Evolutionary conservation across 2,113 vertebrate genomes (phyloP).

Genomic region (Lota lota): DNA sequence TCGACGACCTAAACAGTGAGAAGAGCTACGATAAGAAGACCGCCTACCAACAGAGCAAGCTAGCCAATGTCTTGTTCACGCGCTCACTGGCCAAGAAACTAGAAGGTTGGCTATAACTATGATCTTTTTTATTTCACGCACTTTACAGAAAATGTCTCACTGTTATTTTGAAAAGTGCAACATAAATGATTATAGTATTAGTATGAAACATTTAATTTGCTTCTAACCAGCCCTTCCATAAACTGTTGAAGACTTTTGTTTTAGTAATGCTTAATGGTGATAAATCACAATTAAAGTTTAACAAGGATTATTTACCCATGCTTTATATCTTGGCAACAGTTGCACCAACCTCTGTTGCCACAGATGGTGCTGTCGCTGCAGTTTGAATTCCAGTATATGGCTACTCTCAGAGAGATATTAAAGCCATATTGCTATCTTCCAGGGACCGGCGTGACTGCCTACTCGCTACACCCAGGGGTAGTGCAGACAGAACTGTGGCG

Average conservation of each 20-base stretch:
- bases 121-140: too few species aligned
- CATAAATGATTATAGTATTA: too few species aligned
- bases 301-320: too few species aligned
- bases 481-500: constrained; percentile 74
- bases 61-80: constrained; percentile 77
- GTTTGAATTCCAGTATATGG: background rate
- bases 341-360: too few species aligned
- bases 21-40: constrained; percentile 64
- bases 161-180: too few species aligned
- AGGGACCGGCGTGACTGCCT: constrained; percentile 71
- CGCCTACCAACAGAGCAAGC: constrained; percentile 79
- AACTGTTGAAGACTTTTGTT: too few species aligned
- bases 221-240: too few species aligned
- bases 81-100: constrained; percentile 66
- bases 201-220: too few species aligned
- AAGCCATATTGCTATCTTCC: background rate
- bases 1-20: constrained; percentile 81
- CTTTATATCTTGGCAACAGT: too few species aligned
- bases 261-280: too few species aligned
- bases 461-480: constrained; percentile 74
- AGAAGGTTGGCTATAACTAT: constrained; percentile 51
- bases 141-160: too few species aligned
- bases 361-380: background rate
- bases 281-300: too few species aligned
- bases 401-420: background rate